Evolutionary conservation across 2,888 invertebrate genomes (phyloP), one percentile per base, ranked within the genome.

Genomic region (Julus scanicus): DNA sequence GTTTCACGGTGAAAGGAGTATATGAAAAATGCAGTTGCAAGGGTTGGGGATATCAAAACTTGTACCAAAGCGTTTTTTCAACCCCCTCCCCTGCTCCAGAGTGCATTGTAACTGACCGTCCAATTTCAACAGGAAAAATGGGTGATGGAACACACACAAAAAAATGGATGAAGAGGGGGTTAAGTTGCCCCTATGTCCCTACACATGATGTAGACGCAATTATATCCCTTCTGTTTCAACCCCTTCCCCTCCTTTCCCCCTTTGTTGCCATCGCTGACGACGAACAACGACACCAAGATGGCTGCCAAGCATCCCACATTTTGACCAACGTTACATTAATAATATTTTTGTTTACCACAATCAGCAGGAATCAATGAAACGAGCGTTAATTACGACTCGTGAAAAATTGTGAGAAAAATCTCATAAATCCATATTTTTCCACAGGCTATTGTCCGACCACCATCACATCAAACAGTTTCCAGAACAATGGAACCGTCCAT

Each of bases 211-310:
- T 8, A 20, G 63, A n/a, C 63, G 20, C 17, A 63, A 63, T 63
- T 63, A 63, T 63, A 63, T 2, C 63, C 63, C 63, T 63, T 63
- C 63, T 63, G 63, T 63, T 63, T 63, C 63, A 63, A 63, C 63
- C 63, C 63, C 63, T 63, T 63, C 20, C 63, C 63, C 20, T 63
- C 20, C 63, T 3, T 20, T 63, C 63, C 63, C 63, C n/a, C 49
- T 49, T 6, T 63, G 20, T 63, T 63, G 63, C 20, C 20, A n/a
- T n/a, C 63, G 4, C 20, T 63, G n/a, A 1, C 63, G 20, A 5
- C 63, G 63, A 63, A 63, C 63, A 63, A 63, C 63, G 63, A 63
- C 13, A n/a, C 6, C 63, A 63, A 63, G 63, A 63, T 63, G 63
- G 63, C 63, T 20, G n/a, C 63, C 63, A 17, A 63, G 6, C 63